Evolutionary conservation across 1,140 invertebrate species (phyloP), one percentile per base, ranked within the genome.

Genomic region (Lanistes nyassanus): DNA sequence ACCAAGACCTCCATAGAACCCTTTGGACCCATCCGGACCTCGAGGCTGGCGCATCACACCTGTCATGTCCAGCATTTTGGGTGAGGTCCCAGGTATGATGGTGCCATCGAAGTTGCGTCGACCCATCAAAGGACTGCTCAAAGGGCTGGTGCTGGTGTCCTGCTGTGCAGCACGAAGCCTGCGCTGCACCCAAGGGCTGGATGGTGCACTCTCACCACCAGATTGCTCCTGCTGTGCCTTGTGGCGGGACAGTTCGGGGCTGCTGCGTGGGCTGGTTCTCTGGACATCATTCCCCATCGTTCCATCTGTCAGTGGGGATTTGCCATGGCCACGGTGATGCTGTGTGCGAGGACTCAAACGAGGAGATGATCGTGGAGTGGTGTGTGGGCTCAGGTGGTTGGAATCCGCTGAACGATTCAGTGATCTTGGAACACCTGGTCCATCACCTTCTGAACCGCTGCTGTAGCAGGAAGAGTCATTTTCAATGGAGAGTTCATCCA

Each of bases 11-110:
- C 81, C 79, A 78, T 85, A 83, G 77, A 97, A 96, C 39, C 95
- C 95, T 67, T 92, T 91, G 36, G 94, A 94, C 34, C 95, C 95
- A 88, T 96, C 95, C 5, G 95, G 95, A 11, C 94, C 95, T 74
- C 92, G 91, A 0, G 95, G 95, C 86, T 94, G 91, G 51, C 95
- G 91, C n/a, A 95, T 90, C 23, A 94, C 91, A 78, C 93, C 93
- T 65, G 93, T 93, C 26, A 84, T 81, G 69, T 87, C 84, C 55
- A 81, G 76, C 79, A 87, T 80, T 51, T 73, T 79, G 5, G 80
- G 80, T 39, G 71, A 58, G 3, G 60, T 58, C 31, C 77, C 78
- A 39, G 66, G 62, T 31, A 79, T 67, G 55, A 76, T 29, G 64
- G 79, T 70, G 36, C 78, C 80, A 76, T 81, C 81, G 6, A 34